Evolutionary conservation across 2,888 invertebrate species (phyloP).

Genomic region (Lasioglossum zephyrum): DNA sequence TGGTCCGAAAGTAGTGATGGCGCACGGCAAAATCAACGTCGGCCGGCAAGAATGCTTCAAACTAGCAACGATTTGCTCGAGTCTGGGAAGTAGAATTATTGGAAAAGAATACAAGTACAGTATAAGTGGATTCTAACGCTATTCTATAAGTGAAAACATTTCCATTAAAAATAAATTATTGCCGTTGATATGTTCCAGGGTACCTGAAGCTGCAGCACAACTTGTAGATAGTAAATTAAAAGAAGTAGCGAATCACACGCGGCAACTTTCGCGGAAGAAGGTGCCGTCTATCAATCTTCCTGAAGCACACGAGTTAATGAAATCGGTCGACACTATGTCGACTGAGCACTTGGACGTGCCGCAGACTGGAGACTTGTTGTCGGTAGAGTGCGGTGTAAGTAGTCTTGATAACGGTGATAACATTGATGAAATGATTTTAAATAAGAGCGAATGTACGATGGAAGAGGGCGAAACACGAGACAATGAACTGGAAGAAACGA

Average conservation of each 20-base stretch:
- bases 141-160: too few relatives aligned
- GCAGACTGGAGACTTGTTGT: constrained; percentile 1
- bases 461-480: constrained; percentile 19
- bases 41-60: constrained; percentile 80
- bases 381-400: constrained; percentile 17
- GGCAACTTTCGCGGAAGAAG: constrained; percentile 76
- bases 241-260: constrained; percentile 79
- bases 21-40: constrained; percentile 76
- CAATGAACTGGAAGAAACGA: not conserved
- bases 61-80: constrained; percentile 78
- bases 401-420: constrained; percentile 7
- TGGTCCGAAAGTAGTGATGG: constrained; percentile 74
- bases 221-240: constrained; percentile 78
- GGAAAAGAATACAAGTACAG: constrained; percentile 81
- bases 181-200: constrained; percentile 67
- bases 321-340: constrained; percentile 12
- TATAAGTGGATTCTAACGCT: not conserved
- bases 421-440: not conserved
- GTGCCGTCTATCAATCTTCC: constrained; percentile 56
- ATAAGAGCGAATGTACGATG: not conserved
- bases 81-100: constrained; percentile 76
- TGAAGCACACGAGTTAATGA: constrained; percentile 35
- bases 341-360: constrained; percentile 14
- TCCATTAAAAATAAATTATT: not conserved
- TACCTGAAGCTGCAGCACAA: constrained; percentile 79